Base-by-base conservation (phyloP, 1,140 invertebrate species). In the Sitodiplosis mosellana region DNA sequence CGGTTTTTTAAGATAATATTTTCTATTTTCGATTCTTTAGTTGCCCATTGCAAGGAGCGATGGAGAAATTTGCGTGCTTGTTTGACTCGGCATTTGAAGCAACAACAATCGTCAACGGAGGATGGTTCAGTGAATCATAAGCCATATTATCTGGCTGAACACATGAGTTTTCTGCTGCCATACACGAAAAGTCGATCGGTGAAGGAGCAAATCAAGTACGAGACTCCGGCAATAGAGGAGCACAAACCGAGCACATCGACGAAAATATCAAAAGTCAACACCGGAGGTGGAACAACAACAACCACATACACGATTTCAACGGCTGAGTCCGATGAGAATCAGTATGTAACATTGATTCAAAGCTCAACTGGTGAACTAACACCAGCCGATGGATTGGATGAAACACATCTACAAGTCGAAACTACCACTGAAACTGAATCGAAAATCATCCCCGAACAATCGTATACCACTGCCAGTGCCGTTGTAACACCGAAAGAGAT, bases 91-190 rank as follows among this genome's bases (percentile, higher is more conserved):
- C 61, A 64, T 44, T 60, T 64, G 22, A 64, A 64, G 33, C 59
- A 61, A 33, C 58, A 59, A 21, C 58, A 54, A 34, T 56, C 56
- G 18, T 54, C 57, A 4, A 59, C 60, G 43, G 57, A 59, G 4
- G 56, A 58, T 37, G 27, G 27, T 27, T 27, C 27, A 27, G 27
- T 27, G 8, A 43, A 43, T 18, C 61, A 62, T 49, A 65, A 62
- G n/a, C 63, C 63, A 5, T 65, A 64, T 37, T 65, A 65, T 49
- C 49, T 65, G 15, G 59, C 62, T 33, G 60, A 64, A 46, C 59
- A 65, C 44, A 63, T 65, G 60, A 54, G 60, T 10, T 65, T 65
- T 46, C 48, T 65, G 12, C 43, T 63, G 38, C 63, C 63, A 10
- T 64, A 61, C 20, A 60, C 61, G 1, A 65, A 65, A 52, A 18